Percentiles rank a stretch among this genome's conserved stretches.
These are phyloP conservation scores for Scomber colias DNA, from an alignment of 2,113 vertebrate genomes.

Conservation along the genomic window DNA sequence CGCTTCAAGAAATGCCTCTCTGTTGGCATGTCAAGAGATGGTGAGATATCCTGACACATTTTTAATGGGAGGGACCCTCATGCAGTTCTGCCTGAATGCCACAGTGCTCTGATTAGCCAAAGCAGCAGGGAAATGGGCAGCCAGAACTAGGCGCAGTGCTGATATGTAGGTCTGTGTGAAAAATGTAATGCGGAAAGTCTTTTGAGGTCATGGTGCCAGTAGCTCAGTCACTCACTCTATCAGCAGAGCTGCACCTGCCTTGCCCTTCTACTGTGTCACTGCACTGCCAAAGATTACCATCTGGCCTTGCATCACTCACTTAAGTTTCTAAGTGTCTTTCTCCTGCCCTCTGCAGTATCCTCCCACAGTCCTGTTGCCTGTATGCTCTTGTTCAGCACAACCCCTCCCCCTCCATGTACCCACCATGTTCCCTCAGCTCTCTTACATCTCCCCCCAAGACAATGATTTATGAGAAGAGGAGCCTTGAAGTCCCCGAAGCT, in stretches of 20 bases:
- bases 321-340: conserved; percentile 65
- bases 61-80: conserved; percentile 24
- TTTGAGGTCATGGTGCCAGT: conserved; percentile 77
- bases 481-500: conserved; percentile 83
- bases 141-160: conserved; percentile 26
- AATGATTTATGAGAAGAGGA: conserved; percentile 87
- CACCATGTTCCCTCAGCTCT: conserved; percentile 74
- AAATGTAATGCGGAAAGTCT: conserved; percentile 67
- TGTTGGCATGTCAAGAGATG: conserved; percentile 89
- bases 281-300: conserved; percentile 44
- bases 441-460: conserved; percentile 75
- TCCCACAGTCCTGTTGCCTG: conserved; percentile 55
- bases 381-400: conserved; percentile 39
- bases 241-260: conserved; percentile 51
- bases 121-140: conserved; percentile 46
- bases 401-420: conserved; percentile 61
- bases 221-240: conserved; percentile 63
- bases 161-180: conserved; percentile 67
- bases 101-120: conserved; percentile 65
- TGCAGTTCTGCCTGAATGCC: conserved; percentile 39
- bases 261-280: conserved; percentile 38
- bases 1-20: conserved; percentile 89
- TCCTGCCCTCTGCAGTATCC: conserved; percentile 64
- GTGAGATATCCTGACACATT: conserved; percentile 78
- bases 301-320: conserved; percentile 49